Evolutionary conservation across 1,140 invertebrate genomes (phyloP).

Genomic region (Drosophila ohnishii): DNA sequence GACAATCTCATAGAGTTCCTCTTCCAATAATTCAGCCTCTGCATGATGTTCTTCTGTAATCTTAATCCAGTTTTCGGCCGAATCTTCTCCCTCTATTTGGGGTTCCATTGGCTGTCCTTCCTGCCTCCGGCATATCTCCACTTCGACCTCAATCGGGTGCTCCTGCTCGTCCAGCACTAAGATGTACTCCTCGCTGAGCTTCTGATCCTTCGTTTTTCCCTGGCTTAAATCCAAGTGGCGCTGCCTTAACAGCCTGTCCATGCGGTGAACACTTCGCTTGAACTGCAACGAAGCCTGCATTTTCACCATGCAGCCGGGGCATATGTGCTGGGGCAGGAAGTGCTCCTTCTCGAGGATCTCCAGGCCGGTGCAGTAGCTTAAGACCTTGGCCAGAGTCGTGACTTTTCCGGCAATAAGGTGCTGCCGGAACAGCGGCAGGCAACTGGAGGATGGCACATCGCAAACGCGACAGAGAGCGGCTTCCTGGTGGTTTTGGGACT

Average conservation of each 20-base stretch:
- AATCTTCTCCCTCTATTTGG: not conserved
- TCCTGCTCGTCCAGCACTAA: constrained; percentile 28
- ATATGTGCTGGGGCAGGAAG: constrained; percentile 57
- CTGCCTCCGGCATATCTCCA: not conserved
- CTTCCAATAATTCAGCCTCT: not conserved
- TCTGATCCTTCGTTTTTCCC: not conserved
- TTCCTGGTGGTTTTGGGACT: rapidly evolving
- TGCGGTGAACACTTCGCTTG: constrained; percentile 26
- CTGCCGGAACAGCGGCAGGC: constrained; percentile 37
- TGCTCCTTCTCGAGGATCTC: constrained; percentile 46
- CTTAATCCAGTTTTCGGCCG: not conserved
- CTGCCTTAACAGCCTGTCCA: constrained; percentile 35
- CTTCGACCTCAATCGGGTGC: not conserved
- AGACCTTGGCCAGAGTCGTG: constrained; percentile 48
- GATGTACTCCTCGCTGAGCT: constrained; percentile 16
- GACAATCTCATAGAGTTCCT: constrained; percentile 9
- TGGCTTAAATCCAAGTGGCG: constrained; percentile 12
- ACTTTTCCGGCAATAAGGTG: constrained; percentile 40
- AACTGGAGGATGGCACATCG: constrained; percentile 24
- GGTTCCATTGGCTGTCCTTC: not conserved
- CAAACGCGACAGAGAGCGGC: constrained; percentile 51
- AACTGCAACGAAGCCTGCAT: constrained; percentile 35
- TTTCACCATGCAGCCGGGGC: constrained; percentile 23
- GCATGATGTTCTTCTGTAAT: not conserved
- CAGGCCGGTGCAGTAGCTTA: constrained; percentile 56